phyloP scores from a whole-genome alignment of 1,140 invertebrate genomes.

The Drosophila repleta region DNA sequence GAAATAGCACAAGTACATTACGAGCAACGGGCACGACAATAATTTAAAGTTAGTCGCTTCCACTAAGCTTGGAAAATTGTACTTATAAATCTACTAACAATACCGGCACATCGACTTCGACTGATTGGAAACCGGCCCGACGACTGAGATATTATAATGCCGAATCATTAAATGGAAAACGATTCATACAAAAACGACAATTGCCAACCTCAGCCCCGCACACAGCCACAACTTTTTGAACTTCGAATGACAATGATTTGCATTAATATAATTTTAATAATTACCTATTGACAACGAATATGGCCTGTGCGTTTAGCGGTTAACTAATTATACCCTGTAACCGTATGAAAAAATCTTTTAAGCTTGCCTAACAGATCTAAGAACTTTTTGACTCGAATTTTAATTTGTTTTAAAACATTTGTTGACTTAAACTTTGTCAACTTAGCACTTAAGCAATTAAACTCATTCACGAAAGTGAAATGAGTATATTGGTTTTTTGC shows the following conservation, averaged over 20 bases:
- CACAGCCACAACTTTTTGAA: not conserved
- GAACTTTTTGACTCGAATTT: too few relatives aligned
- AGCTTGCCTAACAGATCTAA: not conserved
- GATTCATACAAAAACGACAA: slow-evolving; percentile 18
- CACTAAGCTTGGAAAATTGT: slow-evolving; percentile 41
- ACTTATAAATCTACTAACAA: slow-evolving; percentile 56
- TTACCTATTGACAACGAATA: slow-evolving; percentile 39
- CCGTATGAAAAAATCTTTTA: not conserved
- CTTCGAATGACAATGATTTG: slow-evolving; percentile 49
- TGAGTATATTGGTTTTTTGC: too few relatives aligned
- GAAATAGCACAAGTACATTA: slow-evolving; percentile 50
- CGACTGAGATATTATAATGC: slow-evolving; percentile 60
- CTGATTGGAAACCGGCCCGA: slow-evolving; percentile 70
- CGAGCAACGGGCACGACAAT: slow-evolving; percentile 18
- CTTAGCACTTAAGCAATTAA: too few relatives aligned
- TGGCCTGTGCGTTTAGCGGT: slow-evolving; percentile 20
- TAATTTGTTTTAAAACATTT: too few relatives aligned
- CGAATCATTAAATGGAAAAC: slow-evolving; percentile 65
- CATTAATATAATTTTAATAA: slow-evolving; percentile 55
- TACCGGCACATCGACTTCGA: slow-evolving; percentile 55
- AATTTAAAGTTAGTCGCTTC: slow-evolving; percentile 32
- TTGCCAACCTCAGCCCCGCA: not conserved
- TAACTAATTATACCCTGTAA: slow-evolving; percentile 31
- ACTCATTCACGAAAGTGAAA: too few relatives aligned
- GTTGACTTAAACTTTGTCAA: too few relatives aligned